Conservation (phyloP, 1,140 invertebrate species). For the Aphaenogaster ashmeadi region DNA sequence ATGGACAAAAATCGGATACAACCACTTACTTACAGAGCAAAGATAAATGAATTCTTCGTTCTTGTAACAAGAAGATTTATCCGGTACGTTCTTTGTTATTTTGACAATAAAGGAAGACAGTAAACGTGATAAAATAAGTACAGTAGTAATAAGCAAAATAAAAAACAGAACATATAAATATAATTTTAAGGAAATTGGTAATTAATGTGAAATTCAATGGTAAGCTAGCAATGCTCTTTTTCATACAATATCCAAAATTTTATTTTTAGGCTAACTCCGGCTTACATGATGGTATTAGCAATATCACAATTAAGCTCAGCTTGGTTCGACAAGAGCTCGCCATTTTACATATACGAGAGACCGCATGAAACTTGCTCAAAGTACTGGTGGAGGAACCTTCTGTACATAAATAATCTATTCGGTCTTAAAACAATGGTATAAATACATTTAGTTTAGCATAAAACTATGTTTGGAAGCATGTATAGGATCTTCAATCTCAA, state of each 20-base stretch:
- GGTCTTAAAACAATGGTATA: slow-evolving; percentile 86
- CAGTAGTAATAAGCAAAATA: neutral
- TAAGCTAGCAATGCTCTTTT: neutral
- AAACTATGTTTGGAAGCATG: neutral
- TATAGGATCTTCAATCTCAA: neutral
- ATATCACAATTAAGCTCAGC: slow-evolving; percentile 86
- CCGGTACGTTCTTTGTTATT: slow-evolving; percentile 78
- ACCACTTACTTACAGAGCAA: slow-evolving; percentile 73
- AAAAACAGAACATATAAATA: neutral
- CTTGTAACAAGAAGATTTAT: slow-evolving; percentile 84
- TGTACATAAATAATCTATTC: slow-evolving; percentile 90
- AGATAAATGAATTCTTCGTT: slow-evolving; percentile 79
- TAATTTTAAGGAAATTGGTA: neutral
- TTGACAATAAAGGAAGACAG: neutral
- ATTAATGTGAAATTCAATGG: neutral
- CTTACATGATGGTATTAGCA: slow-evolving; percentile 87
- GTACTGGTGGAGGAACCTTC: slow-evolving; percentile 90
- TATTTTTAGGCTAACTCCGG: slow-evolving; percentile 85
- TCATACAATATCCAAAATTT: neutral
- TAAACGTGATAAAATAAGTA: neutral
- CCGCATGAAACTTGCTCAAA: slow-evolving; percentile 86
- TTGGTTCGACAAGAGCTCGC: slow-evolving; percentile 86
- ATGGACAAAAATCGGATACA: slow-evolving; percentile 70
- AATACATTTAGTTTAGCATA: slow-evolving; percentile 8
- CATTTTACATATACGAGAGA: slow-evolving; percentile 86